These are phyloP conservation scores for Spea multiplicata DNA, from an alignment of 2,113 vertebrate species.

Conservation along the genomic window DNA sequence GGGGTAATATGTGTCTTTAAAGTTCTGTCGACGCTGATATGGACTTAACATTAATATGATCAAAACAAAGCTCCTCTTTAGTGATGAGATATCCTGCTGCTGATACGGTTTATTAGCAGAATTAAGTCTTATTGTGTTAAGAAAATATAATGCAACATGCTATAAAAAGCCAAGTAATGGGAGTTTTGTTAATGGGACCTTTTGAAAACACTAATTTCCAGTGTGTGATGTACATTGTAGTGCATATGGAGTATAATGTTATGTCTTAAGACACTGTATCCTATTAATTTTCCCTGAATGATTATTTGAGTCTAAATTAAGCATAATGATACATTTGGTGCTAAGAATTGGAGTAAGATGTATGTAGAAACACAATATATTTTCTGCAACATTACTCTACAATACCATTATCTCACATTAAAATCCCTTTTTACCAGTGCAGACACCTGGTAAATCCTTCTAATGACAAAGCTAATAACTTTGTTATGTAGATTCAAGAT, in stretches of 20 bases:
- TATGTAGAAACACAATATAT: conserved; percentile 24
- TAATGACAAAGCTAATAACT: conserved; percentile 32
- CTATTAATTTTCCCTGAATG: conserved; percentile 1
- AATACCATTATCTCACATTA: conserved; percentile 40
- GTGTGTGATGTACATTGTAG: background rate
- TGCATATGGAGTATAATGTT: background rate
- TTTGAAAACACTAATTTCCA: background rate
- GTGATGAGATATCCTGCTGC: too few species aligned
- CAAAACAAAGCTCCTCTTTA: too few species aligned
- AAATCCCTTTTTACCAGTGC: conserved; percentile 15
- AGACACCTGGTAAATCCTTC: conserved; percentile 38
- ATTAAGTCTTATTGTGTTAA: too few species aligned
- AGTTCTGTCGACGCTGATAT: too few species aligned
- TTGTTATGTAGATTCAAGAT: conserved; percentile 31
- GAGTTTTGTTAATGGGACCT: too few species aligned
- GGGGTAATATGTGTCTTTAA: too few species aligned
- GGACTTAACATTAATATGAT: too few species aligned
- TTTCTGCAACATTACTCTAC: conserved; percentile 38
- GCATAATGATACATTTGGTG: conserved; percentile 35
- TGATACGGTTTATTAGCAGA: too few species aligned
- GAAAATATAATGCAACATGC: too few species aligned
- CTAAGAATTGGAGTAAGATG: background rate
- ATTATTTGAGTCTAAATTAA: conserved; percentile 8
- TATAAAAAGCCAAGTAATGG: too few species aligned
- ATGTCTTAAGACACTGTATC: background rate